Evolutionary conservation across 2,888 invertebrate species (phyloP), one percentile per base, ranked within the genome.

Genomic region (Silvanus unidentatus): DNA sequence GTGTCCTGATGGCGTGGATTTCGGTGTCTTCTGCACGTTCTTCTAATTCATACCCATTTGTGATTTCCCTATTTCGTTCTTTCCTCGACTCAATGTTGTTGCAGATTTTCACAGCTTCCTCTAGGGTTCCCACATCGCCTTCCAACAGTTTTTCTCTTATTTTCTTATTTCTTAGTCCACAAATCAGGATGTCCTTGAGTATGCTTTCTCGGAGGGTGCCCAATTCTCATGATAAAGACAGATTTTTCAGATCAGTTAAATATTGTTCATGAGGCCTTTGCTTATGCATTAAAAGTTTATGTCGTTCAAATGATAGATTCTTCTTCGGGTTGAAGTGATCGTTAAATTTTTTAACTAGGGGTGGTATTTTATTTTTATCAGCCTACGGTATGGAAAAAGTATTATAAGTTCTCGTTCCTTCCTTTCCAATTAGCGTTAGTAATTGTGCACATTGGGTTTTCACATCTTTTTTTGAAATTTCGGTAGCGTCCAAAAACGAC

Each of bases 301-400:
- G 42, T 29, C 48, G 46, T 29, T 50, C 46, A 39, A 38, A 53
- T 10, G 48, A 43, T 29, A 53, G 22, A 40, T 53, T 53, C 16
- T 28, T 42, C 29, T 49, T 53, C 4, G 49, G 48, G 10, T 13
- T 40, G 22, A 43, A 47, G 35, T 48, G 27, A n/a, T 43, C 29
- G 14, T 43, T 39, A 39, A 50, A 48, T 27, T 48, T 43, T 15
- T 37, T n/a, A 27, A 49, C 16, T 1, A 50, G 34, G 10, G 11
- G 11, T n/a, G n/a, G n/a, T n/a, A n/a, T n/a, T 3, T 45, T 30
- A 4, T 43, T 37, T 8, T 34, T 46, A 40, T 46, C 44, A 6
- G 16, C 32, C 32, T 43, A 15, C 16, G 12, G 3, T 14, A 22
- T 28, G n/a, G 16, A 22, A 32, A 45, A 48, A 12, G 42, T 48